These are phyloP conservation scores for Ginglymostoma cirratum DNA, from an alignment of 2,113 vertebrate species.

Conservation along the genomic window DNA sequence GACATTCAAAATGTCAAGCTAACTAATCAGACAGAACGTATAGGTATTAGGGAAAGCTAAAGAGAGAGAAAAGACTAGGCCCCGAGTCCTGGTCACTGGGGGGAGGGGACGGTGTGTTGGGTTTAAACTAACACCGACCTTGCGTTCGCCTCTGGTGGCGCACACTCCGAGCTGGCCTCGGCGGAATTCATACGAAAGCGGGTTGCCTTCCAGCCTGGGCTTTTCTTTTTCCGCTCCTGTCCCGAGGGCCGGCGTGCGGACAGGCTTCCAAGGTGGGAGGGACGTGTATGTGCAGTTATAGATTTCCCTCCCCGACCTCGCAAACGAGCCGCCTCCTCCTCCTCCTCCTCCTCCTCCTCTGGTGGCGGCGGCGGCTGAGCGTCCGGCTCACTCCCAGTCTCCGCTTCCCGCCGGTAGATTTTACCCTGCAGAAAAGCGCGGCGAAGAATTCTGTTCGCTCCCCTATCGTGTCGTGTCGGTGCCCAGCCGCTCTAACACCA, in stretches of 20 bases:
- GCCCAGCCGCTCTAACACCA: neutral
- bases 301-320: no score
- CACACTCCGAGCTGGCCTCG: constrained; percentile 66
- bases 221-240: neutral
- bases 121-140: constrained; percentile 6
- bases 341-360: neutral
- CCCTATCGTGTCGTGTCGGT: neutral
- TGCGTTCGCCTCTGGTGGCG: constrained; percentile 61
- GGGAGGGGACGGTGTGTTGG: no score
- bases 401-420: no score
- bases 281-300: neutral
- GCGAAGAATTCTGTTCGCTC: no score
- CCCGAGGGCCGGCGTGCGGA: neutral
- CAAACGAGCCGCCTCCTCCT: neutral
- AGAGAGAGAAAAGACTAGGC: neutral
- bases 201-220: neutral
- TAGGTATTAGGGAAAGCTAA: no score
- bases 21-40: no score
- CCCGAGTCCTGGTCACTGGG: neutral
- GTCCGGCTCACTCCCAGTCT: no score
- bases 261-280: neutral
- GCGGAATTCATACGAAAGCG: constrained; percentile 64
- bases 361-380: no score
- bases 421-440: no score
- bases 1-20: no score